These are phyloP conservation scores for Anadara kagoshimensis DNA, from an alignment of 1,140 invertebrate species.

Conservation along the genomic window DNA sequence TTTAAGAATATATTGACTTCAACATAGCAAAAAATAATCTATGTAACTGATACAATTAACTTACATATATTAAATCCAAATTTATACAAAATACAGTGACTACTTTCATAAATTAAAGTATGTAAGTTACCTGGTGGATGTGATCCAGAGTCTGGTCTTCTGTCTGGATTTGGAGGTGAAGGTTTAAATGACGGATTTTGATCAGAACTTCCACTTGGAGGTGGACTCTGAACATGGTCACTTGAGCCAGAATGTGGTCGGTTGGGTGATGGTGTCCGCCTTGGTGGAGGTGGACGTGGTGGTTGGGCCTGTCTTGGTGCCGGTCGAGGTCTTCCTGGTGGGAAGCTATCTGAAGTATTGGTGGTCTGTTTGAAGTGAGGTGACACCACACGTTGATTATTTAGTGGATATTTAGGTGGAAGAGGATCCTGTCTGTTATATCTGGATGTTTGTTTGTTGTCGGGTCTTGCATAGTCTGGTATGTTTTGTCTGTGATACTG, in stretches of 20 bases:
- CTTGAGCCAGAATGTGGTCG: slow-evolving; percentile 21
- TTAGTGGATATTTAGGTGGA: slow-evolving; percentile 3
- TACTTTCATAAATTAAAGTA: too few species aligned
- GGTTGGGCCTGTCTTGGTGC: slow-evolving; percentile 41
- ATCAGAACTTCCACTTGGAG: slow-evolving; percentile 31
- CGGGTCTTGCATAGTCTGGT: too few species aligned
- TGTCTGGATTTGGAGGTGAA: slow-evolving; percentile 46
- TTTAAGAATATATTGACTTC: too few species aligned
- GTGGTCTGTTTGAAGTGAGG: slow-evolving; percentile 31
- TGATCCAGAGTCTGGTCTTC: slow-evolving; percentile 48
- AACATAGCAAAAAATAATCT: too few species aligned
- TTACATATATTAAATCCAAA: too few species aligned
- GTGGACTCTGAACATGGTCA: slow-evolving; percentile 45
- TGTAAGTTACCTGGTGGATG: slow-evolving; percentile 53
- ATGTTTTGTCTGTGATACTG: too few species aligned
- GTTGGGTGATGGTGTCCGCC: slow-evolving; percentile 36
- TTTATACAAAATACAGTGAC: too few species aligned
- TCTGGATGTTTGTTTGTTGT: too few species aligned
- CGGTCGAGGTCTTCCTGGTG: slow-evolving; percentile 38
- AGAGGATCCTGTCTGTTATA: not conserved
- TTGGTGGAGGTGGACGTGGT: slow-evolving; percentile 27
- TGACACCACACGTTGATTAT: slow-evolving; percentile 35
- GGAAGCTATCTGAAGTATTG: slow-evolving; percentile 29
- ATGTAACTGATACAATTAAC: too few species aligned
- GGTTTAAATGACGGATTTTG: slow-evolving; percentile 17